Base-by-base conservation (phyloP, 30 jellyfish, hydroid and myxozoan species). In the Nemopilema nomurai region DNA sequence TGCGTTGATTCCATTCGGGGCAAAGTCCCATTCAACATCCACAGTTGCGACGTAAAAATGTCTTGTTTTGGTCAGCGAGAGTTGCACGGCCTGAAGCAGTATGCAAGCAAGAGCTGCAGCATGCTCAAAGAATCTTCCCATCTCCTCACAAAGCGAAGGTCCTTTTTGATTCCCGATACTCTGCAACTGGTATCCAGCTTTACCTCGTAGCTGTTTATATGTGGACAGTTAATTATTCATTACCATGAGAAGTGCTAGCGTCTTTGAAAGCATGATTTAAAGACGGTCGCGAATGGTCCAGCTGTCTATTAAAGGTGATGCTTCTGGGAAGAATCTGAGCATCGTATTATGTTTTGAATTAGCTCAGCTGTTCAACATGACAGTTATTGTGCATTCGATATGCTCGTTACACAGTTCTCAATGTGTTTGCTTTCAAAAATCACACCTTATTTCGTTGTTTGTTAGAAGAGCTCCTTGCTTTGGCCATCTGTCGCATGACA, bases 21-120 rank as follows among this genome's bases (percentile, higher is more conserved):
- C 93, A 67, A 52, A 84, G 33, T 84, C 93, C 93, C 93, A 84
- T 0, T 28, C 9, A 7, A 86, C 81, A 65, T 86, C 86, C 8
- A 76, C 80, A 18, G 88, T 79, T 8, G 69, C 96, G n/a, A 86
- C 80, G 82, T 67, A 77, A 64, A 76, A 86, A 9, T 51, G 67
- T 19, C 87, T 77, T 19, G 66, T 75, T 41, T 71, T 83, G 21
- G 91, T 85, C 27, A 20, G 66, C 1, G 83, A 83, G 49, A 50
- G 57, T 13, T 3, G 57, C 57, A 6, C 57, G 6, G 57, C 13
- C 13, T 41, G 57, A 41, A 41, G 57, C 9, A 41, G 57, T 13
- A 41, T 6, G 6, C 9, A 3, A 13, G 13, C 13, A 13, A 41
- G 13, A 13, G 57, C 57, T 3, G 57, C 57, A 13, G 9, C 13